phyloP scores from a whole-genome alignment of 2,113 vertebrate genomes.

The Sceloporus undulatus region DNA sequence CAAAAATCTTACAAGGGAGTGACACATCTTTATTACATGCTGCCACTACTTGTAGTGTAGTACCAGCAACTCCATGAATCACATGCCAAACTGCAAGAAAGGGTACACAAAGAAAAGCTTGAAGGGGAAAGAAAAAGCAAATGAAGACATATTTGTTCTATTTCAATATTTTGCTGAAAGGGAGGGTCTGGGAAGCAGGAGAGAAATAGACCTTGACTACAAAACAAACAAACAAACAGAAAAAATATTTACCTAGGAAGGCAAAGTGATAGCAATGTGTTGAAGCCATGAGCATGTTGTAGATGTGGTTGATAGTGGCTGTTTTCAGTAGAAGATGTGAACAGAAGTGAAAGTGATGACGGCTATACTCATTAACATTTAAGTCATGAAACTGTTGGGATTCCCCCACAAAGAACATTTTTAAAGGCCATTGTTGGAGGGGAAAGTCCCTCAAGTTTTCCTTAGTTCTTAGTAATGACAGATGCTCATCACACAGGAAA shows the following conservation, averaged over 20 bases:
- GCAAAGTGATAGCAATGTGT: slow-evolving; percentile 50
- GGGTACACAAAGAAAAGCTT: slow-evolving; percentile 18
- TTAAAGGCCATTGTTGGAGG: slow-evolving; percentile 31
- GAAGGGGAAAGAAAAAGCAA: neutral
- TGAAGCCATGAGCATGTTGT: slow-evolving; percentile 47
- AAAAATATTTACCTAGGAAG: slow-evolving; percentile 69
- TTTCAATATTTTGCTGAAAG: neutral
- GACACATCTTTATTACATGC: slow-evolving; percentile 71
- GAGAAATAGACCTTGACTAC: neutral
- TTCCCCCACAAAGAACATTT: slow-evolving; percentile 16
- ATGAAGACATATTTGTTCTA: neutral
- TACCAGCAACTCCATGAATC: slow-evolving; percentile 43
- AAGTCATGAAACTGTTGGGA: slow-evolving; percentile 61
- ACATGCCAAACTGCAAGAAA: slow-evolving; percentile 72
- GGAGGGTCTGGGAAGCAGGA: neutral
- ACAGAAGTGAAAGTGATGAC: slow-evolving; percentile 50
- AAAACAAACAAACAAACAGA: neutral
- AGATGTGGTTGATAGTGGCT: neutral
- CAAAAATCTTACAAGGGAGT: slow-evolving; percentile 72
- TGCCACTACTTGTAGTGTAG: slow-evolving; percentile 60
- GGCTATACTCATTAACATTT: slow-evolving; percentile 23
- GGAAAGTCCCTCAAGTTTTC: slow-evolving; percentile 61
- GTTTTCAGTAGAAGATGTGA: slow-evolving; percentile 6
- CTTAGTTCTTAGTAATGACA: fast-evolving
- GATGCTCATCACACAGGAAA: fast-evolving